These are phyloP conservation scores for Campoplex capitator DNA, from an alignment of 2,888 invertebrate genomes.

Conservation along the genomic window DNA sequence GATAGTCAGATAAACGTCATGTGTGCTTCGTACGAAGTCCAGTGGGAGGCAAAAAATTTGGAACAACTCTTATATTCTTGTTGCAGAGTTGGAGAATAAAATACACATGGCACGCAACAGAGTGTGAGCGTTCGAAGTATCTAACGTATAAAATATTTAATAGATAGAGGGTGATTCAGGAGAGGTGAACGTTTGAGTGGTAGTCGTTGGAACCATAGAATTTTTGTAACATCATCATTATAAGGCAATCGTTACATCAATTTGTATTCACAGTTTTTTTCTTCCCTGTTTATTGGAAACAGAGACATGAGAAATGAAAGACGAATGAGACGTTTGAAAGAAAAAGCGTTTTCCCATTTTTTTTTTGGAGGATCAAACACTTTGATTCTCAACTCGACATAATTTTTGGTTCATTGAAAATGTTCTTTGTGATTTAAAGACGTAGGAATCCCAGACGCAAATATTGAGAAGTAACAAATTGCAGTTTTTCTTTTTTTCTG, in stretches of 20 bases:
- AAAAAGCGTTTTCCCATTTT: not conserved
- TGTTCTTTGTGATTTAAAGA: too few species aligned
- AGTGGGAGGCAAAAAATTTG: not conserved
- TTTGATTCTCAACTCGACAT: too few species aligned
- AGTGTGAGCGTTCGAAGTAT: conserved; percentile 33
- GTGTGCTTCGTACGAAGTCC: not conserved
- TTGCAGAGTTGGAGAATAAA: conserved; percentile 31
- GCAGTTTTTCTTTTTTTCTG: not conserved
- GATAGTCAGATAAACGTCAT: not conserved
- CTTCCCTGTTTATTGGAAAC: too few species aligned
- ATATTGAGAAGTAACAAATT: not conserved
- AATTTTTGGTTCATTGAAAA: too few species aligned
- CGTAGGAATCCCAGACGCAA: not conserved
- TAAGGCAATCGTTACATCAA: too few species aligned
- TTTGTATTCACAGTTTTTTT: too few species aligned
- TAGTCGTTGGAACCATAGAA: not conserved
- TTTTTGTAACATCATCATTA: too few species aligned
- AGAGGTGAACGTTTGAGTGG: not conserved
- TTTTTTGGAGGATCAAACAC: too few species aligned
- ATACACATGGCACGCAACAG: conserved; percentile 44
- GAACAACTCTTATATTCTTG: conserved; percentile 4
- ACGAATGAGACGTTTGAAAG: too few species aligned
- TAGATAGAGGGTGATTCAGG: conserved; percentile 1
- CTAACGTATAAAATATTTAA: not conserved
- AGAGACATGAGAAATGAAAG: too few species aligned